These are phyloP conservation scores for Notodonta dromedarius DNA, from an alignment of 2,888 invertebrate species.

Conservation along the genomic window DNA sequence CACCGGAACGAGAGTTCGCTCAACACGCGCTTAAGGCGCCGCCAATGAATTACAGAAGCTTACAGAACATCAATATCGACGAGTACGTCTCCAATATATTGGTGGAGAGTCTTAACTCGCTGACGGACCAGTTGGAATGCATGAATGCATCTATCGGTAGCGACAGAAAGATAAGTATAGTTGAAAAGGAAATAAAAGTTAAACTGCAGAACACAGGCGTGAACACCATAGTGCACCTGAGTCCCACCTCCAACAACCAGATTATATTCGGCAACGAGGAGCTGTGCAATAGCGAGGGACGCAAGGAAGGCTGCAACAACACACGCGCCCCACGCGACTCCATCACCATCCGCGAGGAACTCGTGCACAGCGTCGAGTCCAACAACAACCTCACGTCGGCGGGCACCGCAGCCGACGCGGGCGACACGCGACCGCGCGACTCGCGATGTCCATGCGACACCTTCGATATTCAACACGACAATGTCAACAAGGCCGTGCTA, in stretches of 20 bases:
- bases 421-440: conserved; percentile 12
- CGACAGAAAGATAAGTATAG: conserved; percentile 69
- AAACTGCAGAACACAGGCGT: conserved; percentile 78
- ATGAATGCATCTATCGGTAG: conserved; percentile 70
- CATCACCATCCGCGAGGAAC: conserved; percentile 55
- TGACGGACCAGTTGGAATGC: conserved; percentile 74
- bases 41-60: conserved; percentile 18
- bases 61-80: conserved; percentile 66
- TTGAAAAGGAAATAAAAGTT: conserved; percentile 81
- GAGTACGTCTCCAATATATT: conserved; percentile 80
- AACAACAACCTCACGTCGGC: conserved; percentile 52
- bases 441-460: conserved; percentile 29
- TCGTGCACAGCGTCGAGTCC: conserved; percentile 47
- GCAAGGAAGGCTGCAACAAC: conserved; percentile 48
- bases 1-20: conserved; percentile 11
- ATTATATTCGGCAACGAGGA: conserved; percentile 80
- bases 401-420: conserved; percentile 27
- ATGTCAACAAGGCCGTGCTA: conserved; percentile 70
- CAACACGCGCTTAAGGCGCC: neutral
- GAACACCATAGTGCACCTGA: conserved; percentile 77
- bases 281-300: conserved; percentile 56
- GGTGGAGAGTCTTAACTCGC: conserved; percentile 78
- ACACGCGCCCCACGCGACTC: conserved; percentile 22
- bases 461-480: conserved; percentile 52
- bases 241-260: conserved; percentile 77